A percentile compares a stretch with the other conserved stretches of the same genome.
These are phyloP conservation scores for Lamprotornis superbus DNA, from an alignment of 2,113 vertebrate genomes.

Conservation along the genomic window DNA sequence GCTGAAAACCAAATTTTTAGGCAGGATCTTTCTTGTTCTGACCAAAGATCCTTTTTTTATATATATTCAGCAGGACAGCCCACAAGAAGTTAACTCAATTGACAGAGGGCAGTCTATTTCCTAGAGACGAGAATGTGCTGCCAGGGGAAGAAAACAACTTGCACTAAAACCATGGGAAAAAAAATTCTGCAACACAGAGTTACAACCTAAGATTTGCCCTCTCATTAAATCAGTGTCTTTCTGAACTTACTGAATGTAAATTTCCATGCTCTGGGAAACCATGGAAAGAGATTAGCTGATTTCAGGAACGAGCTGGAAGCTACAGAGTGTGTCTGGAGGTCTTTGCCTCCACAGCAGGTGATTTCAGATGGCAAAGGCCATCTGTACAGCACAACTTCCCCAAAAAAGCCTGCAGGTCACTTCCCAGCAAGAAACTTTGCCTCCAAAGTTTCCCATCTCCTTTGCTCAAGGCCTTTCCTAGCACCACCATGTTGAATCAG, in stretches of 20 bases:
- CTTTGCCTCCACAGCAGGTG: background rate
- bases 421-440: background rate
- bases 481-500: background rate
- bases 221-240: background rate
- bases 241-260: background rate
- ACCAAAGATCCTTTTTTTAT: background rate
- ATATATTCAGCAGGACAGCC: background rate
- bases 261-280: background rate
- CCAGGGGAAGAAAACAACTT: background rate
- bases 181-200: fast-evolving
- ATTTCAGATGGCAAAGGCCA: background rate
- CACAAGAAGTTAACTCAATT: background rate
- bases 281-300: background rate
- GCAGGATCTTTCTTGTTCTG: background rate
- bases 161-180: background rate
- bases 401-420: background rate
- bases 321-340: background rate
- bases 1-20: background rate
- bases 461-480: background rate
- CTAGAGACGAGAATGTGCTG: background rate
- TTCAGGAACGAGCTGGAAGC: background rate
- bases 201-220: background rate
- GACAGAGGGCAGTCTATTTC: fast-evolving
- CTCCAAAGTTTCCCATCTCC: background rate
- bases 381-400: background rate